Evolutionary conservation across 2,888 invertebrate species (phyloP).

Genomic region (Lasioglossum malachurum): DNA sequence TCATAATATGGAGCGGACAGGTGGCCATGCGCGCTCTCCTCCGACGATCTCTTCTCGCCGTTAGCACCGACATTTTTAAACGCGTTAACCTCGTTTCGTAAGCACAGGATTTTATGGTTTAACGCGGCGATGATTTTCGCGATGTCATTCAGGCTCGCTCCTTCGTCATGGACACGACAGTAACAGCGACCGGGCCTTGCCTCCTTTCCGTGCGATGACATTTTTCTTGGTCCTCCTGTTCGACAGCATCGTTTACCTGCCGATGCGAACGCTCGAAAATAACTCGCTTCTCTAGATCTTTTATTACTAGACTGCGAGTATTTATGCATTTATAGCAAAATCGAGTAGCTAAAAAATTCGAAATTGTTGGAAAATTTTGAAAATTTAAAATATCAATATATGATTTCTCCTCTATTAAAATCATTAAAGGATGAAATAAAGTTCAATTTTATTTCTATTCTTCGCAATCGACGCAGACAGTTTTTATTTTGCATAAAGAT

Average conservation of each 20-base stretch:
- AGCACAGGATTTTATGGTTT: constrained; percentile 40
- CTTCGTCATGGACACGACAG: constrained; percentile 21
- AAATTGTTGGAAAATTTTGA: no score
- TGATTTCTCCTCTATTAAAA: no score
- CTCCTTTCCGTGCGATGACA: constrained; percentile 21
- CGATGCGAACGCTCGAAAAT: not conserved
- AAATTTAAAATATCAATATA: no score
- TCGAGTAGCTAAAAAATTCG: no score
- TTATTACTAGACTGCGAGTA: no score
- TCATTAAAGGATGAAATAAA: no score
- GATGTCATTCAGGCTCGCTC: constrained; percentile 43
- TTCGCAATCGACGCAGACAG: no score
- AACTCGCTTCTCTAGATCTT: no score
- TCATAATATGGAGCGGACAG: not conserved
- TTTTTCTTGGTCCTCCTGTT: constrained; percentile 14
- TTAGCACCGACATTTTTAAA: constrained; percentile 26
- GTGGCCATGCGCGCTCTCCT: not conserved
- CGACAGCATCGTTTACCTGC: constrained; percentile 21
- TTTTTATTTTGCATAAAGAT: no score
- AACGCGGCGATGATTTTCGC: constrained; percentile 29
- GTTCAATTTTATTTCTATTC: no score
- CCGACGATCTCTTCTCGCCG: not conserved
- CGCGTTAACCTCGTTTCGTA: constrained; percentile 53
- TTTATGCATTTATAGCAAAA: no score
- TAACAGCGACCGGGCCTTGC: not conserved